Evolutionary conservation across 2,113 vertebrate species (phyloP).

Genomic region (Grallaria varia): DNA sequence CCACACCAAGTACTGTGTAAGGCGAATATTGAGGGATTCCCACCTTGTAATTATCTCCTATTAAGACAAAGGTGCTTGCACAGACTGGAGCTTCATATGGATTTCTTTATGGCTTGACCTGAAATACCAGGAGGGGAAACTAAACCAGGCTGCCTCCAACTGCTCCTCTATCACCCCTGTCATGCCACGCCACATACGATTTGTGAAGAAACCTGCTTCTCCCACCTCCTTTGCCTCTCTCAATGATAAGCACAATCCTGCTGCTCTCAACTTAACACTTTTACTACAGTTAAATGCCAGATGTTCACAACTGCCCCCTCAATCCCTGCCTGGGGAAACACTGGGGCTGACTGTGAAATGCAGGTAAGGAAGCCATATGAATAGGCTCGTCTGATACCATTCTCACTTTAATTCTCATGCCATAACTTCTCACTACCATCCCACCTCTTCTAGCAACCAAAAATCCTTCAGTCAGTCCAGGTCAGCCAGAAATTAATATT

Average conservation of each 20-base stretch:
- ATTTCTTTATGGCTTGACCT: neutral
- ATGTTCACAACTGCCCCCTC: neutral
- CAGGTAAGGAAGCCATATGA: neutral
- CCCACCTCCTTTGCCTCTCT: neutral
- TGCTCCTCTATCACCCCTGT: neutral
- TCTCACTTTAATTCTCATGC: neutral
- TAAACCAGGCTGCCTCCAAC: neutral
- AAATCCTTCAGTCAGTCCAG: neutral
- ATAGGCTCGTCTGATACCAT: neutral
- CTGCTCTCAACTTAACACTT: neutral
- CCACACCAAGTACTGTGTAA: neutral
- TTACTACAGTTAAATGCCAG: neutral
- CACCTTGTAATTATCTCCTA: neutral
- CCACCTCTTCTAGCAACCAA: neutral
- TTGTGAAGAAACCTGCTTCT: neutral
- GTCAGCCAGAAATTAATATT: neutral
- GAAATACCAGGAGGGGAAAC: neutral
- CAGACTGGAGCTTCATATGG: neutral
- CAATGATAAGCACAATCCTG: neutral
- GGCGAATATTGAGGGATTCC: neutral
- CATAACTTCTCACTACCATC: neutral
- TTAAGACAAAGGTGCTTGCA: neutral
- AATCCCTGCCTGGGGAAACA: neutral
- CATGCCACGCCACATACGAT: fast-evolving
- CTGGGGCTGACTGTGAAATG: neutral